Conservation (phyloP, 1,140 invertebrate genomes). For the Dryas iulia region DNA sequence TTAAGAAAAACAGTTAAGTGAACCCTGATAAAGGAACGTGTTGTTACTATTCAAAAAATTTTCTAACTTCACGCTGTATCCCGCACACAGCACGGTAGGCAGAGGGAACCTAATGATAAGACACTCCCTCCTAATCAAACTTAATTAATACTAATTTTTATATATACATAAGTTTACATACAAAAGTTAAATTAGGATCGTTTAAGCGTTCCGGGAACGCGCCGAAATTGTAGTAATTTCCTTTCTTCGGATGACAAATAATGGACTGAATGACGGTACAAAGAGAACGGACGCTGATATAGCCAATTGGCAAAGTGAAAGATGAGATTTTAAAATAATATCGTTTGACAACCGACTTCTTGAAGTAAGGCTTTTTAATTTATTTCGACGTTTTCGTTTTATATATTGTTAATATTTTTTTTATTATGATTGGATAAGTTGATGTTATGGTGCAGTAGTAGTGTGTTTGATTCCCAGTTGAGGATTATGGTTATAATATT, state of each 20-base stretch:
- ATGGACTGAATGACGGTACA: background rate
- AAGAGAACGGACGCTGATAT: conserved; percentile 4
- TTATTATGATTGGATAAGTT: background rate
- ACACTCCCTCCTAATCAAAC: no score
- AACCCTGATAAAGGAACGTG: no score
- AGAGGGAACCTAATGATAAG: no score
- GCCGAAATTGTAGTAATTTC: conserved; percentile 1
- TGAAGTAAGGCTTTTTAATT: conserved; percentile 3
- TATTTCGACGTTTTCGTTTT: background rate
- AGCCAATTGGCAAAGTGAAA: conserved; percentile 10
- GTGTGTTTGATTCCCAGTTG: no score
- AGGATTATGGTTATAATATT: no score
- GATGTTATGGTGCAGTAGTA: background rate
- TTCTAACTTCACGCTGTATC: no score
- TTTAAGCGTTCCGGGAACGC: background rate
- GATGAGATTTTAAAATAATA: conserved; percentile 8
- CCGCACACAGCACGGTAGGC: no score
- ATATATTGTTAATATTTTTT: no score
- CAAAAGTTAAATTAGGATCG: background rate
- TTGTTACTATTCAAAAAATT: no score
- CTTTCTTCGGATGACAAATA: conserved; percentile 1
- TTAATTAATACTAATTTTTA: background rate
- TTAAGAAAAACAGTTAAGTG: no score
- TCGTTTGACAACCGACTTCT: background rate
- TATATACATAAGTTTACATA: background rate